A percentile compares a stretch with the other conserved stretches of the same genome.
phyloP scores from a whole-genome alignment of 2,113 vertebrate species.

The Ailuropoda melanoleuca region DNA sequence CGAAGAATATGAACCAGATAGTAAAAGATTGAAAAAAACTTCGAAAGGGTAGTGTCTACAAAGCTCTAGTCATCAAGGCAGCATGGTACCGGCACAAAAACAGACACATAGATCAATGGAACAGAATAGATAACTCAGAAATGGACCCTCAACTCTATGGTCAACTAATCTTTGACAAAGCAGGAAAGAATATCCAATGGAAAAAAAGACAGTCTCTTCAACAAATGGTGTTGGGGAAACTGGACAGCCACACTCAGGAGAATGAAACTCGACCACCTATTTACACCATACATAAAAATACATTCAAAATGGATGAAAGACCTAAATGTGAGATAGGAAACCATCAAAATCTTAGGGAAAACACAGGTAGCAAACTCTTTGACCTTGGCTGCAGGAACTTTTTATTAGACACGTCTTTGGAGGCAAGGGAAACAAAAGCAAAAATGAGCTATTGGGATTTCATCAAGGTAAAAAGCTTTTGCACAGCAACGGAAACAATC shows the following conservation, averaged over 20 bases:
- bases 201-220: neutral
- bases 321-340: neutral
- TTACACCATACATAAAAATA: neutral
- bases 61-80: neutral
- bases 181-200: neutral
- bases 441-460: neutral
- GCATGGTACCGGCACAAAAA: neutral
- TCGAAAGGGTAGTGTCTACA: neutral
- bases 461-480: neutral
- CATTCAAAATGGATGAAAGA: neutral
- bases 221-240: neutral
- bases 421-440: neutral
- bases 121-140: neutral
- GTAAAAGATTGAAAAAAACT: neutral
- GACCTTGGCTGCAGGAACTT: neutral
- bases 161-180: neutral
- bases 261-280: neutral
- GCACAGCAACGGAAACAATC: neutral
- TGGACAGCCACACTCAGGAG: neutral
- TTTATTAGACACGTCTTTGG: neutral
- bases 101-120: neutral
- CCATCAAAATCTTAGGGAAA: neutral
- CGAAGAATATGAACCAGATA: slow-evolving; percentile 19
- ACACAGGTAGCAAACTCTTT: neutral
- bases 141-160: neutral